These are phyloP conservation scores for Euthynnus affinis DNA, from an alignment of 2,797 vertebrate genomes.

Conservation along the genomic window DNA sequence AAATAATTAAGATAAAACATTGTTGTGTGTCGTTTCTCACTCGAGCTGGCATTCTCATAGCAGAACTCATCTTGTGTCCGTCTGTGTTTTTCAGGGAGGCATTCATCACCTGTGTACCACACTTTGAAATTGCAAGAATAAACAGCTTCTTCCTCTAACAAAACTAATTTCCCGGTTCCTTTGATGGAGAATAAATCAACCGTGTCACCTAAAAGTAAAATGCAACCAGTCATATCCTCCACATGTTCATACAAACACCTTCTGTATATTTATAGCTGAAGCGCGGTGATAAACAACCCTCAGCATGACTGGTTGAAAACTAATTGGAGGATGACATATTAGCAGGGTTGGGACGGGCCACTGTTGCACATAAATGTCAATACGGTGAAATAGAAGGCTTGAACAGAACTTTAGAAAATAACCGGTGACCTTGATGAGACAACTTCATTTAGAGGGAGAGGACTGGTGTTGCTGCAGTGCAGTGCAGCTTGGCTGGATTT, in stretches of 20 bases:
- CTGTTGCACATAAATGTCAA: slow-evolving; percentile 41
- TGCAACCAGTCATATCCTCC: slow-evolving; percentile 38
- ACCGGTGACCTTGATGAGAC: slow-evolving; percentile 68
- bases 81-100: slow-evolving; percentile 26
- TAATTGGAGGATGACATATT: slow-evolving; percentile 37
- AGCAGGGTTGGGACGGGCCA: slow-evolving; percentile 30
- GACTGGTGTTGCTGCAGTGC: slow-evolving; percentile 56
- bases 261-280: slow-evolving; percentile 48
- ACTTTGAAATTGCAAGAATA: slow-evolving; percentile 11
- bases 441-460: slow-evolving; percentile 48
- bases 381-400: slow-evolving; percentile 27
- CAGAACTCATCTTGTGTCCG: neutral
- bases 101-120: slow-evolving; percentile 39
- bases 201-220: slow-evolving; percentile 49
- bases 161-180: slow-evolving; percentile 41
- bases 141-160: slow-evolving; percentile 30
- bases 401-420: slow-evolving; percentile 10
- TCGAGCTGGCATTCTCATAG: neutral
- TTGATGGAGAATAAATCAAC: slow-evolving; percentile 67
- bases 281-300: slow-evolving; percentile 44
- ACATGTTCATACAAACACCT: slow-evolving; percentile 40
- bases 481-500: slow-evolving; percentile 61
- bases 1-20: neutral
- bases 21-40: neutral
- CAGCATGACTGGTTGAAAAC: slow-evolving; percentile 29